Conservation (phyloP, 2,113 vertebrate species). For the Rattus rattus region DNA sequence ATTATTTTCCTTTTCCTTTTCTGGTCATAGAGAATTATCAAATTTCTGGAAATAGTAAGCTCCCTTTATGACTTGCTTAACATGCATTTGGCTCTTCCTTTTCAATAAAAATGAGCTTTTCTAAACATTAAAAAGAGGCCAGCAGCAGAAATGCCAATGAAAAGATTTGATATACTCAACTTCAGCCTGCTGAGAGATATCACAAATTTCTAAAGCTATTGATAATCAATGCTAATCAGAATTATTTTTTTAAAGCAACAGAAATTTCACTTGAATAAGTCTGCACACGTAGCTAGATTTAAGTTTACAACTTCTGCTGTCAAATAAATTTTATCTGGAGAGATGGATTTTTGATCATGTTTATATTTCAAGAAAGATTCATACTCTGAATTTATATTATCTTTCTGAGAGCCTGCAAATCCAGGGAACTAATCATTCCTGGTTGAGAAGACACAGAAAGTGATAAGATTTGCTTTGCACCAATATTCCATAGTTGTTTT, state of each 20-base stretch:
- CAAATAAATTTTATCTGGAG: constrained; percentile 59
- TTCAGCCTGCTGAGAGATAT: not conserved
- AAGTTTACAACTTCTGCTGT: not conserved
- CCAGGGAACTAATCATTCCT: constrained; percentile 60
- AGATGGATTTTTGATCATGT: constrained; percentile 40
- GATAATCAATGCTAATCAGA: constrained; percentile 54
- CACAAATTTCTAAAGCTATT: constrained; percentile 36
- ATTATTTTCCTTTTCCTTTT: constrained; percentile 57
- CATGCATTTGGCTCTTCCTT: not conserved
- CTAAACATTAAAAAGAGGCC: constrained; percentile 11
- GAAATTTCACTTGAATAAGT: constrained; percentile 13
- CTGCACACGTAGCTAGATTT: constrained; percentile 4
- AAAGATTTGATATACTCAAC: not conserved
- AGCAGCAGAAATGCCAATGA: not conserved
- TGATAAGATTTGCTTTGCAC: constrained; percentile 20
- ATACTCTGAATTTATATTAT: constrained; percentile 51
- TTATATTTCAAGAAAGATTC: constrained; percentile 60
- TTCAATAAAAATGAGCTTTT: not conserved
- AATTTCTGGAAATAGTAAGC: constrained; percentile 47
- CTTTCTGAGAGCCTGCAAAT: constrained; percentile 1
- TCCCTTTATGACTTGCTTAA: constrained; percentile 44
- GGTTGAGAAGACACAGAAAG: constrained; percentile 43
- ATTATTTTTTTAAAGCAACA: constrained; percentile 61
- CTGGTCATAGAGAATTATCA: constrained; percentile 55
- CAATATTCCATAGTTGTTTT: constrained; percentile 61